phyloP scores from a whole-genome alignment of 2,888 invertebrate species.

The Mallateleia sp. region DNA sequence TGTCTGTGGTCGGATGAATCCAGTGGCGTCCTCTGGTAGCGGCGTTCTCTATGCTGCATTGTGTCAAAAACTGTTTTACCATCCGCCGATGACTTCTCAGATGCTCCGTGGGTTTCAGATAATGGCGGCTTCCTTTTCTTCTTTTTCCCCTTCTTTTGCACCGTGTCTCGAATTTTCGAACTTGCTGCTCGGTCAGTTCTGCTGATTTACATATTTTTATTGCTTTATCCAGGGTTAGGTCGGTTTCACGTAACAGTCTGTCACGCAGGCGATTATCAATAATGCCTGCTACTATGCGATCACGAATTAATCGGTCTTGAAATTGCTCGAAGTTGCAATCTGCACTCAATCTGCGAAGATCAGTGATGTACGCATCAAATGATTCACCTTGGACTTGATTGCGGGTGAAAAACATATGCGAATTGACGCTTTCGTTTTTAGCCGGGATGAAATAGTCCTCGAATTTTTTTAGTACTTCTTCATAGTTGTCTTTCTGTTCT shows the following conservation, averaged over 20 bases:
- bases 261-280: slow-evolving; percentile 74
- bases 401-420: too few species aligned
- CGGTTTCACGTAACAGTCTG: slow-evolving; percentile 77
- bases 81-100: slow-evolving; percentile 52
- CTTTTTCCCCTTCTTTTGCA: not conserved
- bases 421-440: too few species aligned
- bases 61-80: not conserved
- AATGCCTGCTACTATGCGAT: slow-evolving; percentile 79
- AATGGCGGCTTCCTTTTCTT: slow-evolving; percentile 25
- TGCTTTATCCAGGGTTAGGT: slow-evolving; percentile 72
- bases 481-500: too few species aligned
- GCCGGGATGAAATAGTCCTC: too few species aligned
- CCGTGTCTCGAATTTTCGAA: slow-evolving; percentile 46
- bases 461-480: too few species aligned
- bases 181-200: slow-evolving; percentile 73
- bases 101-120: slow-evolving; percentile 64
- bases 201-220: slow-evolving; percentile 74
- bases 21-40: not conserved
- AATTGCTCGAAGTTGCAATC: slow-evolving; percentile 78
- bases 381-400: too few species aligned
- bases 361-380: too few species aligned
- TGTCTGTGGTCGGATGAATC: too few species aligned
- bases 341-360: slow-evolving; percentile 75
- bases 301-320: slow-evolving; percentile 79
- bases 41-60: not conserved